These are phyloP conservation scores for Zosterops pallidus DNA, from an alignment of 2,113 vertebrate species.

Conservation along the genomic window DNA sequence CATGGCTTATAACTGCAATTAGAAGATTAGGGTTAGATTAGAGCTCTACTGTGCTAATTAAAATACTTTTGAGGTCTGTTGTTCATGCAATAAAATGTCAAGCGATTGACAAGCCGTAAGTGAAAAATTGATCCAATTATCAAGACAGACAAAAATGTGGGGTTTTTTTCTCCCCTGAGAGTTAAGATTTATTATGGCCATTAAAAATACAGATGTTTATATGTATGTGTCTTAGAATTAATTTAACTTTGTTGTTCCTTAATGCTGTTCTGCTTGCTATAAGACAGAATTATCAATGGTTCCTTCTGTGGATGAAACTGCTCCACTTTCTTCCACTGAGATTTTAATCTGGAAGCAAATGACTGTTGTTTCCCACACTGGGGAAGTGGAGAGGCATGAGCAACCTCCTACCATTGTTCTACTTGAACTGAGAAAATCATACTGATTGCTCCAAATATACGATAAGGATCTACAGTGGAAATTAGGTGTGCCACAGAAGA, in stretches of 20 bases:
- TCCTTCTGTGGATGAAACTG: constrained; percentile 18
- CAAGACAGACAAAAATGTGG: constrained; percentile 31
- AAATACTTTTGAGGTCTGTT: constrained; percentile 68
- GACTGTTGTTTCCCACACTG: neutral
- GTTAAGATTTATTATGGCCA: constrained; percentile 67
- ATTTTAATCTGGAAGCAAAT: neutral
- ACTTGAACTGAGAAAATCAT: neutral
- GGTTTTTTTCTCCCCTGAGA: neutral
- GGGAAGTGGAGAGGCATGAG: neutral
- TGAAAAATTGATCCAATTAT: constrained; percentile 78
- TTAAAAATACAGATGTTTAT: constrained; percentile 76
- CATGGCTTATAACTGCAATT: constrained; percentile 55
- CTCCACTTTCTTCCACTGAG: neutral
- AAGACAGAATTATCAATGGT: constrained; percentile 39
- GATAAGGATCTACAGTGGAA: neutral
- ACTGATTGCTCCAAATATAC: neutral
- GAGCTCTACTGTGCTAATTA: constrained; percentile 64
- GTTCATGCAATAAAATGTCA: constrained; percentile 70
- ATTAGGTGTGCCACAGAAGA: no score
- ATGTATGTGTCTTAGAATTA: constrained; percentile 64
- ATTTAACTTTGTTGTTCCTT: constrained; percentile 60
- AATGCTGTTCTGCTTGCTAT: constrained; percentile 28
- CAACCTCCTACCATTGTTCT: neutral
- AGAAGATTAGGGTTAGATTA: constrained; percentile 57
- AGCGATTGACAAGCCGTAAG: constrained; percentile 66